Evolutionary conservation across 2,797 vertebrate genomes (phyloP), one percentile per base, ranked within the genome.

Genomic region (Astyanax mexicanus): DNA sequence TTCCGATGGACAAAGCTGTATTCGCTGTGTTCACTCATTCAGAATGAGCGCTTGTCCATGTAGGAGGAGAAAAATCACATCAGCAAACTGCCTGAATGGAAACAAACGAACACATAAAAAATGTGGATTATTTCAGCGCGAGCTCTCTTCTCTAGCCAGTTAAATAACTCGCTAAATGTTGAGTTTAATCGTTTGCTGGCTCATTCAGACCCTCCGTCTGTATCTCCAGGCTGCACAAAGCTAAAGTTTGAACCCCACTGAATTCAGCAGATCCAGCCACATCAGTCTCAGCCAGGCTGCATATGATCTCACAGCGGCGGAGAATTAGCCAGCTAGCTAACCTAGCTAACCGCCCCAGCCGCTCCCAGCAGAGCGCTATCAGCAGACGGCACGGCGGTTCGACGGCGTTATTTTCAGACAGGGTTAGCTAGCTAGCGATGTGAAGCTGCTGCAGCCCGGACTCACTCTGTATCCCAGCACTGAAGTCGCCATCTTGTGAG

Each of bases 401-500:
- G 29, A 23, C 37, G 49, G 38, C 15, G 1, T 23, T 29, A 12
- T 44, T n/a, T 49, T 38, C 44, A 60, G 1, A 60, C 17, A 25
- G 5, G n/a, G 12, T 54, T 58, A 4, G 32, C 32, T 58, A 4
- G 32, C 32, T 54, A 37, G 15, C 69, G 62, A 60, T 73, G 57
- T 64, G 74, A 71, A 74, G 69, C 37, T 69, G 60, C 52, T 11
- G 5, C 58, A n/a, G 38, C 47, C 64, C 61, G 47, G 74, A 82
- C 77, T 85, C 75, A 82, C 57, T 77, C 61, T 66, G 80, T 76
- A 80, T 80, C 81, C 71, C 74, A 69, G 74, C 32, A 73, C 57
- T 3, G 79, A 49, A 61, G 84, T 75, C 86, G 87, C 87, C 87
- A 88, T 88, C 84, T 87, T 88, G 80, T 82, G 69, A 72, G 58